phyloP scores from a whole-genome alignment of 2,888 invertebrate genomes.

The Drosophila infuscata region DNA sequence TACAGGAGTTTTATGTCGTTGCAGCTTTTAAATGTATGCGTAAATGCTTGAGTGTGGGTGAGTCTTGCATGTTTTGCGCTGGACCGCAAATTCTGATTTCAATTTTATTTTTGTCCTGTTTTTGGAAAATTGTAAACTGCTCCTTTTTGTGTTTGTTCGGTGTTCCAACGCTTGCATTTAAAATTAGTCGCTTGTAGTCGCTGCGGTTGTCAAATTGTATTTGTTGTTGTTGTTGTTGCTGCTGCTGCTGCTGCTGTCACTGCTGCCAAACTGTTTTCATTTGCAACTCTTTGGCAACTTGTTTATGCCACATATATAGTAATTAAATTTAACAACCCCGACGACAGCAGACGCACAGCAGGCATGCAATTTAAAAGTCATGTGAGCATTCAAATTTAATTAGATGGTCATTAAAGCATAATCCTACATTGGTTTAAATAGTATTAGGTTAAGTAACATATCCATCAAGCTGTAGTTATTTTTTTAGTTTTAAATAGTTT shows the following conservation, averaged over 20 bases:
- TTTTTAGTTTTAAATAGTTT: background rate
- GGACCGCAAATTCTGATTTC: conserved; percentile 73
- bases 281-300: conserved; percentile 65
- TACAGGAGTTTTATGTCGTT: conserved; percentile 20
- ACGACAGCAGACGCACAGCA: conserved; percentile 39
- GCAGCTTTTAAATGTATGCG: conserved; percentile 5
- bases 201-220: conserved; percentile 68
- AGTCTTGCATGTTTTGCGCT: conserved; percentile 58
- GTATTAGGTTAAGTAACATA: conserved; percentile 5
- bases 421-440: conserved; percentile 13
- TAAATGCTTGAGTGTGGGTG: conserved; percentile 14
- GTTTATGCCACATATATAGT: conserved; percentile 58
- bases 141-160: conserved; percentile 41
- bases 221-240: conserved; percentile 38
- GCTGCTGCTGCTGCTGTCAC: conserved; percentile 34
- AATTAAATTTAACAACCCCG: conserved; percentile 64
- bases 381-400: conserved; percentile 51
- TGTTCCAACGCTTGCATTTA: conserved; percentile 62
- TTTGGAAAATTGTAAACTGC: conserved; percentile 43
- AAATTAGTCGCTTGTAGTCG: conserved; percentile 77
- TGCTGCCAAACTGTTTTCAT: conserved; percentile 53
- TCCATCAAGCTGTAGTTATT: background rate
- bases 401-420: conserved; percentile 28
- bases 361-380: conserved; percentile 39
- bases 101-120: conserved; percentile 32